phyloP scores from a whole-genome alignment of 2,797 vertebrate genomes.

The Aldrovandia affinis region DNA sequence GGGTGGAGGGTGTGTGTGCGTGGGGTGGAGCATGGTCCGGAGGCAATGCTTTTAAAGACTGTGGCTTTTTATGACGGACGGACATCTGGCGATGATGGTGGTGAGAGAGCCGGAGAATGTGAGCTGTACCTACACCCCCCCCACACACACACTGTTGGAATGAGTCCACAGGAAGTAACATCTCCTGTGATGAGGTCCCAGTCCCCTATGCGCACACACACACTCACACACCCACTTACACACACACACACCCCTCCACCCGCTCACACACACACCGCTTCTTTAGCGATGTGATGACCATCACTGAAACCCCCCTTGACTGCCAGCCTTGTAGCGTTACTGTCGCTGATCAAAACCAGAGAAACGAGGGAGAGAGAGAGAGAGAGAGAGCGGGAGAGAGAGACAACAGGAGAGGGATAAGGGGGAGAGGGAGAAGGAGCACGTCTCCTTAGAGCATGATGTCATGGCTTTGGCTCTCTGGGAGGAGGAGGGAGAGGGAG shows the following conservation, averaged over 20 bases:
- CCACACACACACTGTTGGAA: background rate
- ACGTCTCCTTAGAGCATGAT: slow-evolving; percentile 46
- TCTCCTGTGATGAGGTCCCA: background rate
- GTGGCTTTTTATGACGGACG: background rate
- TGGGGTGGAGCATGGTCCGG: too few relatives aligned
- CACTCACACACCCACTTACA: slow-evolving; percentile 10
- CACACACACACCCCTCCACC: slow-evolving; percentile 7
- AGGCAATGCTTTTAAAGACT: too few relatives aligned
- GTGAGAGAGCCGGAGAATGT: background rate
- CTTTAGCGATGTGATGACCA: slow-evolving; percentile 38
- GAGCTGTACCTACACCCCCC: background rate
- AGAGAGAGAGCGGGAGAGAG: slow-evolving; percentile 2
- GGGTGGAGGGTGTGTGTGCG: too few relatives aligned
- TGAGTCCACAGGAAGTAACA: slow-evolving; percentile 13
- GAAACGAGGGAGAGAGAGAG: background rate
- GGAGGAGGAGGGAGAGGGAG: slow-evolving; percentile 40
- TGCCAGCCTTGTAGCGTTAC: slow-evolving; percentile 25
- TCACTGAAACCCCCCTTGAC: slow-evolving; percentile 22
- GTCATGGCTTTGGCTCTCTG: slow-evolving; percentile 56
- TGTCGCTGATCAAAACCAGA: slow-evolving; percentile 38
- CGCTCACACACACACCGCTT: slow-evolving; percentile 17
- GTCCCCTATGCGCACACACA: background rate
- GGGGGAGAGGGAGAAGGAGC: slow-evolving; percentile 19
- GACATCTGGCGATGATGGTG: background rate
- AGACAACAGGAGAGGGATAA: slow-evolving; percentile 8